Evolutionary conservation across 2,888 invertebrate genomes (phyloP).

Genomic region (Sympetrum striolatum): DNA sequence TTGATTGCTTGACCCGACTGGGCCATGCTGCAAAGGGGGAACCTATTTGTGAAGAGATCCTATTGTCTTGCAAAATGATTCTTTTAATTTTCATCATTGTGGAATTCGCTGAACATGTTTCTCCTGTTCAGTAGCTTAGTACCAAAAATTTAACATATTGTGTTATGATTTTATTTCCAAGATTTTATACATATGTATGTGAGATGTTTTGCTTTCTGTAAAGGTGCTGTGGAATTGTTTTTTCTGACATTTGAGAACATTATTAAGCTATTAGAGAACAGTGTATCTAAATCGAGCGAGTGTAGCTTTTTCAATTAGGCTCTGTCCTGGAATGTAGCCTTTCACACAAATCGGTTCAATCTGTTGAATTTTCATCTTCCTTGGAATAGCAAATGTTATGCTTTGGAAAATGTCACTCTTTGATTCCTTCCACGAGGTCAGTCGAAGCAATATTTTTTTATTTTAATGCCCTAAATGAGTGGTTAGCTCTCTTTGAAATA

Average conservation of each 20-base stretch:
- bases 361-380: constrained; percentile 9
- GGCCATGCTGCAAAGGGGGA: constrained; percentile 1
- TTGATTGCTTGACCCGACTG: neutral
- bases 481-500: constrained; percentile 25
- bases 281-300: neutral
- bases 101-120: constrained; percentile 21
- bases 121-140: constrained; percentile 8
- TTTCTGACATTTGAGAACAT: neutral
- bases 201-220: neutral
- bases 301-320: constrained; percentile 5
- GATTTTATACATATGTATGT: neutral
- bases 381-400: constrained; percentile 7
- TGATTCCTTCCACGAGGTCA: neutral
- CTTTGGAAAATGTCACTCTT: neutral
- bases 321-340: neutral
- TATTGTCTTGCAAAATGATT: neutral
- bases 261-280: constrained; percentile 9
- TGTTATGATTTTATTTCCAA: constrained; percentile 18
- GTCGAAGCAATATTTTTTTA: neutral
- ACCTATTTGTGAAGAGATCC: too few relatives aligned
- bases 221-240: constrained; percentile 30
- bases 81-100: neutral
- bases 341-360: neutral
- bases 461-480: constrained; percentile 17
- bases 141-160: neutral